Base-by-base conservation (phyloP, 2,797 vertebrate genomes). In the Pipistrellus pipistrellus region DNA sequence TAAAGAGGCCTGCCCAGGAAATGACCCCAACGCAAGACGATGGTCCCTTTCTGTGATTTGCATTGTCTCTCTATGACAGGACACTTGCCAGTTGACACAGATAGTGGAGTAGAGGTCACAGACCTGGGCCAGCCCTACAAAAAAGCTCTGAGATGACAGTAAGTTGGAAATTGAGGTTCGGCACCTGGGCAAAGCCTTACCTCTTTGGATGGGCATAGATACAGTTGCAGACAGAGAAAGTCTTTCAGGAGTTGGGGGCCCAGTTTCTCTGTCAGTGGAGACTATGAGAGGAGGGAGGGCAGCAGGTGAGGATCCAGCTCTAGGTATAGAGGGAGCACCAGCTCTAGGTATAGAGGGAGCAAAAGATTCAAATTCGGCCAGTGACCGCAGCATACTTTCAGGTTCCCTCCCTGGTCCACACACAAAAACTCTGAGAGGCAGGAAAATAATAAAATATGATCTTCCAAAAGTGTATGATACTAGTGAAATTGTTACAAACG, bases 271-370 rank as follows among this genome's bases (percentile, higher is more conserved):
- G 35, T 35, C 11, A 75, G 3, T 57, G 53, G 32, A 32, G 15
- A 41, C 2, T 38, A 0, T 18, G 2, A 30, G 2, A 7, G 23
- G 3, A 66, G 0, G 1, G 5, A 32, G 4, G 35, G 0, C 12
- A 14, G 8, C 30, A 69, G 20, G 10, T 9, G 1, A 81, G 12
- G 41, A 17, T 27, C 51, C 13, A 64, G 18, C 0, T 51, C 41
- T 3, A 35, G 1, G 17, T 81, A 9, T 41, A 51, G 46, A 27
- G 53, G 18, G 2, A 55, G 5, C 23, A 44, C 51, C 13, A 64
- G 18, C 0, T 51, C 41, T 3, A 35, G 1, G 17, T 81, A 9
- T 41, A 51, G 46, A 27, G 53, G 21, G 2, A 55, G 5, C 23
- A 44, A 64, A 64, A 87, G 15, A 30, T 51, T 51, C 8, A 38